These are phyloP conservation scores for Rhodophaea formosa DNA, from an alignment of 2,888 invertebrate species.

Conservation along the genomic window DNA sequence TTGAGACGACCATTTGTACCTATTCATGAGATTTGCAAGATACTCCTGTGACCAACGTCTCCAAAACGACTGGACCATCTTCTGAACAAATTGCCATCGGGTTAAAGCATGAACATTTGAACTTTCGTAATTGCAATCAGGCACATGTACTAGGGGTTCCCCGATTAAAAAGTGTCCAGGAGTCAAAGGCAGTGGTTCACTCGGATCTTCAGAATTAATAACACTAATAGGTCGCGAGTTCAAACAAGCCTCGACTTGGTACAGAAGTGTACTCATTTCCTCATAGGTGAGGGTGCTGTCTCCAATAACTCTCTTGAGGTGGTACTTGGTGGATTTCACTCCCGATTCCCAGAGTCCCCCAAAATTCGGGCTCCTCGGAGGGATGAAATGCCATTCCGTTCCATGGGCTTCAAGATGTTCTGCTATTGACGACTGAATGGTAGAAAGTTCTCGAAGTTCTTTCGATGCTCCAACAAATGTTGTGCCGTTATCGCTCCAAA, in stretches of 20 bases:
- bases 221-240: conserved; percentile 20
- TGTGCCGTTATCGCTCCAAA: conserved; percentile 30
- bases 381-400: conserved; percentile 25
- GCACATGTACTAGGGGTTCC: conserved; percentile 24
- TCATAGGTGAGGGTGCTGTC: conserved; percentile 19
- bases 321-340: conserved; percentile 22
- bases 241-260: conserved; percentile 18
- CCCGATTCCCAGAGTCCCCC: conserved; percentile 22
- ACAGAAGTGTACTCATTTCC: conserved; percentile 20
- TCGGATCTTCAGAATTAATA: conserved; percentile 20
- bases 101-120: conserved; percentile 21
- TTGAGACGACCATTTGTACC: conserved; percentile 26
- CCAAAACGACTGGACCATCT: conserved; percentile 31
- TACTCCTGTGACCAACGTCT: conserved; percentile 30
- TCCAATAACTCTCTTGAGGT: conserved; percentile 22
- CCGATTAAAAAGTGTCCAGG: conserved; percentile 33
- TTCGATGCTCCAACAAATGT: conserved; percentile 28
- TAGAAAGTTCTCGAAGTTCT: conserved; percentile 21
- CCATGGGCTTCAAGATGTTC: conserved; percentile 13
- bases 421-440: conserved; percentile 4
- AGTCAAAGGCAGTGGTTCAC: conserved; percentile 22
- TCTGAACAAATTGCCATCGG: conserved; percentile 29
- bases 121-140: conserved; percentile 23
- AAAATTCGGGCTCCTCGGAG: conserved; percentile 25
- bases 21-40: conserved; percentile 22